phyloP scores from a whole-genome alignment of 1,140 invertebrate genomes.

The Drosophila erecta region DNA sequence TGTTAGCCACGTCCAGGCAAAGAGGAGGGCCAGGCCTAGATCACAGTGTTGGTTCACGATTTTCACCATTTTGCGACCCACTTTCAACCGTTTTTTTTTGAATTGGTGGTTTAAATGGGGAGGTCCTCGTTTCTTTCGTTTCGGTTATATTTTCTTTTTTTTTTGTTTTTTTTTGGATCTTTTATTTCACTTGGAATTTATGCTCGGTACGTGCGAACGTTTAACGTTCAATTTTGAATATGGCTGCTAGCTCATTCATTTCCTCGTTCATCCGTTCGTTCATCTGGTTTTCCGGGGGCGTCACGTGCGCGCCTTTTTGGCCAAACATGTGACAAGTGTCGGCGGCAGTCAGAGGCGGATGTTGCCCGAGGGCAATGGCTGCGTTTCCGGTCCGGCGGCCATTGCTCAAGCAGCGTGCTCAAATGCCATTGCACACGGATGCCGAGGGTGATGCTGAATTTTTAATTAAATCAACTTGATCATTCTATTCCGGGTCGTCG shows the following conservation, averaged over 20 bases:
- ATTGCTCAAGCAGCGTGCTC: constrained; percentile 55
- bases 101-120: constrained; percentile 11
- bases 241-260: constrained; percentile 72
- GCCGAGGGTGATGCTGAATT: constrained; percentile 62
- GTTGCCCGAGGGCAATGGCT: constrained; percentile 47
- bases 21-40: constrained; percentile 35
- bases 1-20: constrained; percentile 29
- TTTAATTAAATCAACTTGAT: constrained; percentile 78
- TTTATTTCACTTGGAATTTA: constrained; percentile 81
- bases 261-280: constrained; percentile 52
- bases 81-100: constrained; percentile 1
- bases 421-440: constrained; percentile 67
- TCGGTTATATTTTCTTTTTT: constrained; percentile 6
- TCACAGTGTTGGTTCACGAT: constrained; percentile 51
- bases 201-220: constrained; percentile 74
- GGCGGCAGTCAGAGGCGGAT: constrained; percentile 60
- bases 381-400: constrained; percentile 55
- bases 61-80: constrained; percentile 52
- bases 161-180: constrained; percentile 24
- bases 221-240: constrained; percentile 76
- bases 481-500: constrained; percentile 60
- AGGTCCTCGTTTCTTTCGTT: constrained; percentile 7
- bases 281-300: constrained; percentile 30
- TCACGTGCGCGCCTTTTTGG: constrained; percentile 49
- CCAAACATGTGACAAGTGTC: constrained; percentile 79